Percentiles rank a stretch among this genome's conserved stretches.
Evolutionary conservation across 1,140 invertebrate species (phyloP).

Genomic region (Drosophila takahashii): DNA sequence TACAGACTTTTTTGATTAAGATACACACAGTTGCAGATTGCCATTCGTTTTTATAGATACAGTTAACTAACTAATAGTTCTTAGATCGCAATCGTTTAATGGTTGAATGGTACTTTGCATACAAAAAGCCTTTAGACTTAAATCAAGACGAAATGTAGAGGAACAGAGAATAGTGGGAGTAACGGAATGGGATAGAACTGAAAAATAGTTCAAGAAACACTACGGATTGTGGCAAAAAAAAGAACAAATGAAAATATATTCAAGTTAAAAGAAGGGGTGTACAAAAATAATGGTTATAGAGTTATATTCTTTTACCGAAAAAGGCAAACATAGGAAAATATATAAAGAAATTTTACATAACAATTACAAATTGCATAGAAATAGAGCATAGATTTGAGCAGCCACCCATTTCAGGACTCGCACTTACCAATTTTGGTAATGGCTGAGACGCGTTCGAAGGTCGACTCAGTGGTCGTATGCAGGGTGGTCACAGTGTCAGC

Average conservation of each 20-base stretch:
- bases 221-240: slow-evolving; percentile 57
- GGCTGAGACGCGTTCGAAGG: slow-evolving; percentile 77
- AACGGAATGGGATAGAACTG: slow-evolving; percentile 38
- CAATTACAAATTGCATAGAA: slow-evolving; percentile 73
- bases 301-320: slow-evolving; percentile 58
- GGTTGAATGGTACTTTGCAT: slow-evolving; percentile 79
- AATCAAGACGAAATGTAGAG: slow-evolving; percentile 54
- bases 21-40: slow-evolving; percentile 77
- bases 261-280: slow-evolving; percentile 56
- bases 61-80: slow-evolving; percentile 58
- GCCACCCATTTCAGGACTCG: slow-evolving; percentile 43
- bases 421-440: slow-evolving; percentile 83
- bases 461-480: slow-evolving; percentile 80
- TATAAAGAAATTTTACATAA: slow-evolving; percentile 75
- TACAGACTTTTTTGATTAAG: slow-evolving; percentile 83
- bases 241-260: slow-evolving; percentile 38
- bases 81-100: slow-evolving; percentile 68
- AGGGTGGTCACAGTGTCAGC: slow-evolving; percentile 74
- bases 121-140: slow-evolving; percentile 82
- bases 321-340: slow-evolving; percentile 69
- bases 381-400: slow-evolving; percentile 39
- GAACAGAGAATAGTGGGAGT: slow-evolving; percentile 39
- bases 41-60: slow-evolving; percentile 38
- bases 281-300: slow-evolving; percentile 54
- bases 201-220: slow-evolving; percentile 39